phyloP scores from a whole-genome alignment of 2,888 invertebrate species.

The Ryuthela nishihirai region DNA sequence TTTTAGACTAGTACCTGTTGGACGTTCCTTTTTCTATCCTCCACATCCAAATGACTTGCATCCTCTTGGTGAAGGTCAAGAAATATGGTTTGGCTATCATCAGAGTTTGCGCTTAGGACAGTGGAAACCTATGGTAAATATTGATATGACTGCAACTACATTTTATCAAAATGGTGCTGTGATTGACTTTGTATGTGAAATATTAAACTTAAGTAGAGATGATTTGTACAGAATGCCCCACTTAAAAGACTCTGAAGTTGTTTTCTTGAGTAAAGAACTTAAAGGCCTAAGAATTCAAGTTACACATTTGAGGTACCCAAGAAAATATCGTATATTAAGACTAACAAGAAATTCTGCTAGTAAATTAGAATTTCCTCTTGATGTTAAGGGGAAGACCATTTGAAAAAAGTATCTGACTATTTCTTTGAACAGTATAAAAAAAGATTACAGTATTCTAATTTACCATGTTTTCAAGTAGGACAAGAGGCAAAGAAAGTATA shows the following conservation, averaged over 20 bases:
- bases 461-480: slow-evolving; percentile 39
- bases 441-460: slow-evolving; percentile 18
- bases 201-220: not conserved
- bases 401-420: slow-evolving; percentile 31
- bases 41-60: slow-evolving; percentile 10
- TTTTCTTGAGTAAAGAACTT: slow-evolving; percentile 53
- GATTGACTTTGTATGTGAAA: slow-evolving; percentile 17
- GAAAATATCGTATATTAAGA: slow-evolving; percentile 24
- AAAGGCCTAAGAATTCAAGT: slow-evolving; percentile 48
- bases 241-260: slow-evolving; percentile 12
- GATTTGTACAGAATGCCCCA: not conserved
- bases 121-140: slow-evolving; percentile 36
- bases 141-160: slow-evolving; percentile 34
- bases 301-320: slow-evolving; percentile 21
- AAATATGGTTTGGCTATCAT: slow-evolving; percentile 41
- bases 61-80: slow-evolving; percentile 26
- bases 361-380: slow-evolving; percentile 7
- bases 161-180: slow-evolving; percentile 27
- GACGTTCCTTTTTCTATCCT: slow-evolving; percentile 31
- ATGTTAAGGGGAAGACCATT: no score
- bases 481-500: slow-evolving; percentile 18
- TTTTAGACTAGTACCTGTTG: slow-evolving; percentile 22
- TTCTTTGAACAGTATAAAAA: slow-evolving; percentile 14
- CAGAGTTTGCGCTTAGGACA: slow-evolving; percentile 34
- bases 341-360: slow-evolving; percentile 18